phyloP scores from a whole-genome alignment of 1,140 invertebrate genomes.

The Ridgeia piscesae region DNA sequence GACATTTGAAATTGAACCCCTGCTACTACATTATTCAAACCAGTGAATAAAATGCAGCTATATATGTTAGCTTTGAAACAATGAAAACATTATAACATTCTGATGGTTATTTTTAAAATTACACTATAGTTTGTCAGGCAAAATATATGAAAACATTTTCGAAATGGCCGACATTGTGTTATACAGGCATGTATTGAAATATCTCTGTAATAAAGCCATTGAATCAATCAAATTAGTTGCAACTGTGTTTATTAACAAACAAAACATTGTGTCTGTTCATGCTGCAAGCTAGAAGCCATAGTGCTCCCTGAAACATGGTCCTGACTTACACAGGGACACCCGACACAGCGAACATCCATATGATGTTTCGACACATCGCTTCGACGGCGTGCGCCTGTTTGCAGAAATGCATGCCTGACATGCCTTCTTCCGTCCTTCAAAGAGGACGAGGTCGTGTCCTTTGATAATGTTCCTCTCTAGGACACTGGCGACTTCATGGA shows the following conservation, averaged over 20 bases:
- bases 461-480: neutral
- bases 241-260: neutral
- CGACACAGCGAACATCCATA: neutral
- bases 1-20: too few relatives aligned
- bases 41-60: too few relatives aligned
- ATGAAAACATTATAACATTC: neutral
- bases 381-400: neutral
- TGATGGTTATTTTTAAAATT: neutral
- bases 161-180: neutral
- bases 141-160: neutral
- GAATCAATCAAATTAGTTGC: neutral
- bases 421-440: neutral
- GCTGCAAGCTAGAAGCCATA: neutral
- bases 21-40: too few relatives aligned
- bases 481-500: neutral
- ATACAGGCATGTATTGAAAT: neutral
- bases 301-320: neutral
- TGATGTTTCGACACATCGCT: neutral
- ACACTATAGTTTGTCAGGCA: neutral
- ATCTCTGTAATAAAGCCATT: neutral
- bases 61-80: neutral
- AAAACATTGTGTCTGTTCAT: neutral
- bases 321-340: neutral
- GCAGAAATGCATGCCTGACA: neutral
- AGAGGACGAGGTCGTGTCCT: neutral